Percentiles rank a stretch among this genome's conserved stretches.
Evolutionary conservation across 2,888 invertebrate genomes (phyloP).

Genomic region (Drosophila bunnanda): DNA sequence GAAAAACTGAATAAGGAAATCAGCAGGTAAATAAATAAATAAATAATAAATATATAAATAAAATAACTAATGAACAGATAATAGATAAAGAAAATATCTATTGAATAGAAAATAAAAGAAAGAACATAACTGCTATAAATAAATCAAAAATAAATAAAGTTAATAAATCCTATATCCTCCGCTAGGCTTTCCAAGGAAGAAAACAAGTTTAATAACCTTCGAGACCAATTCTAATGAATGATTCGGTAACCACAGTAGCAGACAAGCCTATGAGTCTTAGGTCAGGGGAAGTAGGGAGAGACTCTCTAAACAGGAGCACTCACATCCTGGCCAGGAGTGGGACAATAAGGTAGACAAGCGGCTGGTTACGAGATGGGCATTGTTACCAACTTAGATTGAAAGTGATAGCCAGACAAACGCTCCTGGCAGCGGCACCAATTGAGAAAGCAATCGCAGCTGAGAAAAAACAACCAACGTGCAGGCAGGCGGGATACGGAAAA

Average conservation of each 20-base stretch:
- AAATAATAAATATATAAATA: background rate
- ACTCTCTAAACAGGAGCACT: background rate
- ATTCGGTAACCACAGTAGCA: conserved; percentile 4
- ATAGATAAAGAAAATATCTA: background rate
- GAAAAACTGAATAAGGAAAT: background rate
- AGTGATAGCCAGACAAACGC: conserved; percentile 63
- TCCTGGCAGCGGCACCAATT: conserved; percentile 60
- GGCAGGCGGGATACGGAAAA: conserved; percentile 5
- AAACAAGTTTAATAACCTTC: background rate
- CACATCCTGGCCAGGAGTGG: conserved; percentile 13
- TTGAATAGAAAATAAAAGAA: background rate
- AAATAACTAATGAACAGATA: background rate
- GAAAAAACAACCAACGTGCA: no score
- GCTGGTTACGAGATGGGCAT: conserved; percentile 37
- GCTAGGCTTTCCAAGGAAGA: background rate
- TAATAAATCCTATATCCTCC: no score
- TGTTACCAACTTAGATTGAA: conserved; percentile 73
- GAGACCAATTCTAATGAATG: background rate
- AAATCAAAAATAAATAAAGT: no score
- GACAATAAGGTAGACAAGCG: conserved; percentile 9
- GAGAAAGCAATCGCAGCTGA: conserved; percentile 66
- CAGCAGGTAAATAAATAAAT: background rate
- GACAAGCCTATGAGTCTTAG: background rate
- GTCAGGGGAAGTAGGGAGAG: no score
- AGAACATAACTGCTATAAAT: no score